Evolutionary conservation across 2,888 invertebrate species (phyloP).

Genomic region (Drosophila vallismaia): DNA sequence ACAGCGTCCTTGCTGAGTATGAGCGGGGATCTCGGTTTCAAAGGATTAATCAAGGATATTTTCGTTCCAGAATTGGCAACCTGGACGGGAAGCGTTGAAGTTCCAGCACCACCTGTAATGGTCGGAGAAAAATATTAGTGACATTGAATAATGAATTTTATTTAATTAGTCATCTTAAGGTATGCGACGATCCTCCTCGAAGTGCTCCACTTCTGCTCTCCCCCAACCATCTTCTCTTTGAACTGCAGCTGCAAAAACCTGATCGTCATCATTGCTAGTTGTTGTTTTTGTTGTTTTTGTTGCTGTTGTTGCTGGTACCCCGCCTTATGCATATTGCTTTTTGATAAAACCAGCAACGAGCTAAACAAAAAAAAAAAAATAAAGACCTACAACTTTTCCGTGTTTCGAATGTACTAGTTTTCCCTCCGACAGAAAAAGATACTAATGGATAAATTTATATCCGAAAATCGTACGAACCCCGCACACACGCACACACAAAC

Average conservation of each 20-base stretch:
- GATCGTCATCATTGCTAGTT: slow-evolving; percentile 43
- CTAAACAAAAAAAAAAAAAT: slow-evolving; percentile 12
- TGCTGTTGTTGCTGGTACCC: slow-evolving; percentile 23
- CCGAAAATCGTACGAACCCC: slow-evolving; percentile 2
- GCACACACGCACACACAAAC: slow-evolving; percentile 10
- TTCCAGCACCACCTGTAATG: not conserved
- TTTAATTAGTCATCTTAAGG: slow-evolving; percentile 32
- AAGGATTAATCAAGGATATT: slow-evolving; percentile 49
- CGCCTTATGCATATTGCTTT: slow-evolving; percentile 32
- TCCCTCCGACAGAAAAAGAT: not conserved
- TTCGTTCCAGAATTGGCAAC: slow-evolving; percentile 6
- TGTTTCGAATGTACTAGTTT: not conserved
- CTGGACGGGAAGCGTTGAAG: slow-evolving; percentile 19
- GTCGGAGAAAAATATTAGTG: not conserved
- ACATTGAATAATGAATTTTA: not conserved
- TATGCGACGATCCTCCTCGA: slow-evolving; percentile 16
- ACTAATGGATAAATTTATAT: slow-evolving; percentile 3
- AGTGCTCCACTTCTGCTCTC: slow-evolving; percentile 6
- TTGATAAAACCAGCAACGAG: slow-evolving; percentile 35
- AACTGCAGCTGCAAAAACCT: slow-evolving; percentile 49
- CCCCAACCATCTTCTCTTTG: slow-evolving; percentile 16
- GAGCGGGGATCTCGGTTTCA: slow-evolving; percentile 53
- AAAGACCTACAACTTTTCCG: not conserved
- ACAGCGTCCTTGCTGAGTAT: slow-evolving; percentile 67
- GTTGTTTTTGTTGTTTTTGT: slow-evolving; percentile 8